phyloP scores from a whole-genome alignment of 2,888 invertebrate species.

The Congeria kusceri region DNA sequence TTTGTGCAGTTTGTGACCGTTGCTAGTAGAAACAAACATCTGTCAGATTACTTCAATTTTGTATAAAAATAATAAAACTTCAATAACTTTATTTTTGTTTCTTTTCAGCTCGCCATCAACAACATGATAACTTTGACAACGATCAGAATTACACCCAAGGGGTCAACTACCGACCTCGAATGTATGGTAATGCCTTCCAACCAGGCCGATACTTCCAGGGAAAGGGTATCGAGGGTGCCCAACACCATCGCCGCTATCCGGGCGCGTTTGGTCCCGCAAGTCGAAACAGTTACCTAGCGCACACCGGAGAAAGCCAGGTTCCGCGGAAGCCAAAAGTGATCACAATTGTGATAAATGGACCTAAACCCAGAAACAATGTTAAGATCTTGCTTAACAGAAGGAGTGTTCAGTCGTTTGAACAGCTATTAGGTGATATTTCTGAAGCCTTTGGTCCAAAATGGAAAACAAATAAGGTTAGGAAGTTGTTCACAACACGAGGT shows the following conservation, averaged over 20 bases:
- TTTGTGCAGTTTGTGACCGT: too few relatives aligned
- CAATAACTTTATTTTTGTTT: slow-evolving; percentile 36
- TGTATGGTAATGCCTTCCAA: slow-evolving; percentile 77
- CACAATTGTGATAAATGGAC: slow-evolving; percentile 81
- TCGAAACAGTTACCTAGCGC: slow-evolving; percentile 64
- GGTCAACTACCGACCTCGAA: slow-evolving; percentile 58
- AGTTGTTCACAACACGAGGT: slow-evolving; percentile 81
- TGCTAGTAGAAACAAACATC: too few relatives aligned
- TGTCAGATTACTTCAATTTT: too few relatives aligned
- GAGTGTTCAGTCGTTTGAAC: slow-evolving; percentile 84
- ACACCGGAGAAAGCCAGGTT: slow-evolving; percentile 56
- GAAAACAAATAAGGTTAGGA: slow-evolving; percentile 79
- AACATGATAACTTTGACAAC: slow-evolving; percentile 66
- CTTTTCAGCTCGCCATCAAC: slow-evolving; percentile 77
- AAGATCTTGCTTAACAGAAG: slow-evolving; percentile 84
- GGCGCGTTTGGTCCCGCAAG: slow-evolving; percentile 70
- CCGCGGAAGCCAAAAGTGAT: slow-evolving; percentile 82
- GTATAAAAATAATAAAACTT: too few relatives aligned
- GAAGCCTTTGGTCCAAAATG: slow-evolving; percentile 84
- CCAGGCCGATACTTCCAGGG: slow-evolving; percentile 79
- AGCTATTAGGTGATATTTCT: slow-evolving; percentile 83
- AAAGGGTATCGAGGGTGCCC: slow-evolving; percentile 26
- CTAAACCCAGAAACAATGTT: slow-evolving; percentile 81
- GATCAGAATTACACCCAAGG: slow-evolving; percentile 56
- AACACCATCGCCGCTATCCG: slow-evolving; percentile 68